Evolutionary conservation across 2,113 vertebrate species (phyloP).

Genomic region (Ammodramus savannarum): DNA sequence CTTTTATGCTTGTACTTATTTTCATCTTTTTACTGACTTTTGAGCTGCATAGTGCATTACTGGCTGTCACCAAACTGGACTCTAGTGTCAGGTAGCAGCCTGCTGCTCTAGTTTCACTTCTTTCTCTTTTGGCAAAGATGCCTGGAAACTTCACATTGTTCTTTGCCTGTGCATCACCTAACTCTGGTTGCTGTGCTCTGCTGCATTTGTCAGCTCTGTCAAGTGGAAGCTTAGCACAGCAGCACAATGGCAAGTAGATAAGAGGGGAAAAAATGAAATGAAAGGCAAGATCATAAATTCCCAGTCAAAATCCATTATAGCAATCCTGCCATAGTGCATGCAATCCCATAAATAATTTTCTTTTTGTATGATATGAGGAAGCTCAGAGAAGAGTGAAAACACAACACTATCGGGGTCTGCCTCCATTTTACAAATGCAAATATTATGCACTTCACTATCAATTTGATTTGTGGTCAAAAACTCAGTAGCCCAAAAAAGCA

Average conservation of each 20-base stretch:
- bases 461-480: not conserved
- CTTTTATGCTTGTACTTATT: not conserved
- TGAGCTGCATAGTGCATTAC: not conserved
- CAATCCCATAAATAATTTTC: not conserved
- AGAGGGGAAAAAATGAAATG: not conserved
- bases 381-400: not conserved
- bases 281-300: conserved; percentile 18
- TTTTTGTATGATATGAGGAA: not conserved
- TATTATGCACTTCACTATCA: not conserved
- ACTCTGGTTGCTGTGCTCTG: not conserved
- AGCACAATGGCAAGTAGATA: not conserved
- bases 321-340: not conserved
- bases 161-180: not conserved
- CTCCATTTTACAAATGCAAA: not conserved
- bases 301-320: not conserved
- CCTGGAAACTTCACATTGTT: not conserved
- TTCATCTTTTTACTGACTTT: not conserved
- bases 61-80: not conserved
- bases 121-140: not conserved
- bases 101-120: not conserved
- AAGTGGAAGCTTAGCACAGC: not conserved
- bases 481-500: not conserved
- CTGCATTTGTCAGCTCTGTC: not conserved
- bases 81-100: not conserved
- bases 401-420: not conserved